Conservation (phyloP, 2,797 vertebrate species). For the Podarcis lilfordi region DNA sequence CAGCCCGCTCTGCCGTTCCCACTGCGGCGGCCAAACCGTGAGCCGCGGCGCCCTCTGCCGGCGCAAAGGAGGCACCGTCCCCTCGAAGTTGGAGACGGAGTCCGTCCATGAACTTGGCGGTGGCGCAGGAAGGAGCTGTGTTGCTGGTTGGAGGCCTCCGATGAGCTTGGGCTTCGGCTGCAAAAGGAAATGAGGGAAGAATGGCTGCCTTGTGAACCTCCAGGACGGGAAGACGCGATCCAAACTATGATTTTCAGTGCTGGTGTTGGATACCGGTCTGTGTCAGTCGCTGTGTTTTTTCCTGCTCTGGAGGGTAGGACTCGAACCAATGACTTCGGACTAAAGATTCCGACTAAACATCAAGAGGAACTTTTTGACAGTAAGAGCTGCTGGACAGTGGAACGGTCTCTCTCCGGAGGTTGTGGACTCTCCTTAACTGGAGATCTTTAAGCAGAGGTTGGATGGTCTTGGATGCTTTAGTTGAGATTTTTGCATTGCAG, state of each 20-base stretch:
- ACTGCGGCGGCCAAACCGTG: neutral
- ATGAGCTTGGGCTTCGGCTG: neutral
- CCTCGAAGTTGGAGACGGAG: neutral
- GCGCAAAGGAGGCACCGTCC: neutral
- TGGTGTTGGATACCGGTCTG: neutral
- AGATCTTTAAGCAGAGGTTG: no score
- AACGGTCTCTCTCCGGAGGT: no score
- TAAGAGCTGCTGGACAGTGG: no score
- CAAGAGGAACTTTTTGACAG: no score
- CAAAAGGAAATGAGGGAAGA: neutral
- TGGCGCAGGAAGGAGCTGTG: neutral
- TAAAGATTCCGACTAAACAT: no score
- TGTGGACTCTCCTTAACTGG: no score
- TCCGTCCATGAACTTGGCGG: no score
- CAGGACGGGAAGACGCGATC: neutral
- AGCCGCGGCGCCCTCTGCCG: conserved; percentile 39
- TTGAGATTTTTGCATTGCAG: neutral
- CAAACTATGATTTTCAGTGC: neutral
- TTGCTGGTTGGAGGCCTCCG: neutral
- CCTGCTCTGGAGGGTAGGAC: neutral
- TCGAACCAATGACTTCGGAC: no score
- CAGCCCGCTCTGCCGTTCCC: neutral
- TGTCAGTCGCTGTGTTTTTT: neutral
- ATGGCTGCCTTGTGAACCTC: no score
- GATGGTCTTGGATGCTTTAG: neutral